These are phyloP conservation scores for Xylophagus ater DNA, from an alignment of 2,888 invertebrate species.

Conservation along the genomic window DNA sequence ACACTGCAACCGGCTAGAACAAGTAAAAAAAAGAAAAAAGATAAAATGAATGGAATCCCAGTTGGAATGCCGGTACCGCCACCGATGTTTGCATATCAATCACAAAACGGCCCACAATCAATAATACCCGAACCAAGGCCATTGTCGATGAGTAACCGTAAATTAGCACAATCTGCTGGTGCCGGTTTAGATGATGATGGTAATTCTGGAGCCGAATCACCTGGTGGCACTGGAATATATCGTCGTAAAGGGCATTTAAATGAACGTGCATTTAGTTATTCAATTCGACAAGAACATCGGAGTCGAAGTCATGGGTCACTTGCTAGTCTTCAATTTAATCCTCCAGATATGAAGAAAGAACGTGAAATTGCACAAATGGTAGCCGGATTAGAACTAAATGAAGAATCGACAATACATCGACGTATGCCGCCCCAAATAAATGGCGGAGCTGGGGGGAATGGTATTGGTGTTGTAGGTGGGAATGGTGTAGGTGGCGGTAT, in stretches of 20 bases:
- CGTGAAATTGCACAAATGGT: constrained; percentile 88
- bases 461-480: constrained; percentile 19
- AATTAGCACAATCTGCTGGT: constrained; percentile 57
- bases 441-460: constrained; percentile 25
- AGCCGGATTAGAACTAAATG: constrained; percentile 74
- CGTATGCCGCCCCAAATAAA: constrained; percentile 20
- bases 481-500: constrained; percentile 23
- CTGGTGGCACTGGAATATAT: constrained; percentile 72
- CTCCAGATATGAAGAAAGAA: constrained; percentile 77
- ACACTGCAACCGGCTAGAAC: constrained; percentile 52
- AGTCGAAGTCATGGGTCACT: constrained; percentile 86
- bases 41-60: constrained; percentile 37
- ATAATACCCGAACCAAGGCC: constrained; percentile 47
- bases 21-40: constrained; percentile 41
- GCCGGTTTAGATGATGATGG: constrained; percentile 48
- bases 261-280: constrained; percentile 87
- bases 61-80: constrained; percentile 42
- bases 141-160: constrained; percentile 43
- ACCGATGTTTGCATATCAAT: constrained; percentile 42
- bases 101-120: constrained; percentile 41
- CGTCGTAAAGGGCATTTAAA: constrained; percentile 84
- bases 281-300: constrained; percentile 85
- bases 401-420: constrained; percentile 45
- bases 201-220: constrained; percentile 44
- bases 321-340: constrained; percentile 81